Base-by-base conservation (phyloP, 2,113 vertebrate species). In the Crotalus horridus region DNA sequence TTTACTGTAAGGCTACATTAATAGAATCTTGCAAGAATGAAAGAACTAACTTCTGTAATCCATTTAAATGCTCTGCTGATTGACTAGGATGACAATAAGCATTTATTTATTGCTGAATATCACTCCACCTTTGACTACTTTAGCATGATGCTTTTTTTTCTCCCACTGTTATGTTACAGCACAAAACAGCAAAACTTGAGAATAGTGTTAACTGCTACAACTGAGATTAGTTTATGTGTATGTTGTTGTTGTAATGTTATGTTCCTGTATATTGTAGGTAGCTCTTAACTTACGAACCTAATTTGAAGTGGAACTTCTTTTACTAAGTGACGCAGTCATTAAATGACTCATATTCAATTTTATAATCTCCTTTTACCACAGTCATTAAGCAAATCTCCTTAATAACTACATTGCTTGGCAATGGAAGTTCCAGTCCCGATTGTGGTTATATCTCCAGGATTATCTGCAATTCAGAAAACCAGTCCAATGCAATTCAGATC, bases 101-200 rank as follows among this genome's bases (percentile, higher is more conserved):
- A 6, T 26, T 86, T 59, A 29, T 87, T 64, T 87, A 17, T 74
- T 53, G 64, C 54, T 94, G 90, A 94, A 90, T 64, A 89, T 54
- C 91, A 89, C 93, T 93, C 91, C 95, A 91, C 92, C 88, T 89
- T 24, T 61, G 24, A 48, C 93, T 89, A 93, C 81, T 33, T n/a
- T n/a, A 24, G n/a, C 74, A 92, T 58, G 54, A 51, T 10, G 8
- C 48, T 51, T 51, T 51, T 9, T 48, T 92, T 86, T 94, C 93
- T 89, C 95, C 92, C 85, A 21, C 91, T 91, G 87, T 26, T 24
- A 89, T 21, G 64, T 85, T 86, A 69, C 53, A 55, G 87, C 69
- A 61, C 33, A 46, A 69, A 46, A 33, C 21, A 90, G 9, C 48
- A 93, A 89, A 93, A 89, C 0, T 54, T 89, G 17, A 89, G 39